phyloP scores from a whole-genome alignment of 2,797 vertebrate species.

The Scleropages formosus region DNA sequence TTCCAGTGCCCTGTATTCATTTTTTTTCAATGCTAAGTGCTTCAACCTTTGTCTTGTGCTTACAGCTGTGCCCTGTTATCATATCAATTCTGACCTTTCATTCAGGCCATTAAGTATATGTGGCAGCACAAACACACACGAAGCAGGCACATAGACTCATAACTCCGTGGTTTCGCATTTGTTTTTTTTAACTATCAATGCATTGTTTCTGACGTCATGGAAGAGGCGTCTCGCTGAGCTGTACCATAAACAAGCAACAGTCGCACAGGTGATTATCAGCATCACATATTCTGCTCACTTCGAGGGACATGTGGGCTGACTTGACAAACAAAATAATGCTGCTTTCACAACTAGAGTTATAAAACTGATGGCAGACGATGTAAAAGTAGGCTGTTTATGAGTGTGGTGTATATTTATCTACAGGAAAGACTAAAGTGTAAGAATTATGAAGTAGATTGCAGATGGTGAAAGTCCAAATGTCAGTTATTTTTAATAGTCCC shows the following conservation, averaged over 20 bases:
- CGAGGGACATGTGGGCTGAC: neutral
- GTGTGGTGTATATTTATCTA: too few relatives aligned
- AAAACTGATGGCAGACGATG: neutral
- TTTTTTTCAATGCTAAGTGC: conserved; percentile 41
- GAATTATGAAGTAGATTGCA: too few relatives aligned
- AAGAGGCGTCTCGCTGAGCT: conserved; percentile 11
- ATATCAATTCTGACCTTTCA: conserved; percentile 26
- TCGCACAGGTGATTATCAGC: neutral
- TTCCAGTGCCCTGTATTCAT: conserved; percentile 42
- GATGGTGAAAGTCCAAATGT: too few relatives aligned
- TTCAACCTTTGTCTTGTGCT: conserved; percentile 35
- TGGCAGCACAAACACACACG: neutral
- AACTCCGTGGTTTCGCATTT: conserved; percentile 24
- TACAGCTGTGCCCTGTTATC: conserved; percentile 30
- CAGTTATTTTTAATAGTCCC: too few relatives aligned
- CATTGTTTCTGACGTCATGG: conserved; percentile 28
- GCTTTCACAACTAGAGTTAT: conserved; percentile 9
- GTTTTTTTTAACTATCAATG: conserved; percentile 11
- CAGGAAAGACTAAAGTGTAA: too few relatives aligned
- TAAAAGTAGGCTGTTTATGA: too few relatives aligned
- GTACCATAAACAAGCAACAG: conserved; percentile 23
- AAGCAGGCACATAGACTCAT: conserved; percentile 14
- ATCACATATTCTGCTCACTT: neutral
- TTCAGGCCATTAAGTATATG: neutral
- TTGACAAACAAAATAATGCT: conserved; percentile 27